Evolutionary conservation across 1,140 invertebrate species (phyloP), one percentile per base, ranked within the genome.

Genomic region (Lepidurus apus): DNA sequence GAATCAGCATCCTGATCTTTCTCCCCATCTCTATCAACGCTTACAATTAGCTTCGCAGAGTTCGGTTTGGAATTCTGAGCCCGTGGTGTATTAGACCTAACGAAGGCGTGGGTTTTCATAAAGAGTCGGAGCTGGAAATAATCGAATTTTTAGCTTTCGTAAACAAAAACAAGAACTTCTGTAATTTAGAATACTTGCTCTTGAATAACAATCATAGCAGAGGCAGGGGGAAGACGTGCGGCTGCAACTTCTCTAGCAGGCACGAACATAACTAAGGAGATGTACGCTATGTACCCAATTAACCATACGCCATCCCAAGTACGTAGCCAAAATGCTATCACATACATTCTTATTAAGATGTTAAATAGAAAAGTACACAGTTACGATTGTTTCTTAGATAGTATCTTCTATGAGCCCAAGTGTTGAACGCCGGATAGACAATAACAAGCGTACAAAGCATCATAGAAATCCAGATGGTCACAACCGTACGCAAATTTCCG

Each of bases 21-120:
- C 13, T 53, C 76, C 21, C 26, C 43, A 1, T 75, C 24, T 34
- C 4, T 34, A 3, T 34, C 2, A 73, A 42, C 11, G 43, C 76
- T 34, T 1, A 43, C 65, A 21, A 17, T n/a, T 6, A 43, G 53
- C 21, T 42, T 53, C 1, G 24, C 21, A 11, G 43, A 79, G 10
- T 42, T 82, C 82, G 80, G 81, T 84, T 79, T 80, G 6, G 7
- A 81, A 34, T 74, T 81, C 79, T 78, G 77, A 76, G 89, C 87
- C 81, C 87, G 83, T 1, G 89, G 85, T 0, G 87, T 86, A 81
- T 91, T 93, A 74, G 88, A 90, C 74, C 92, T 85, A 0, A 96
- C 89, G 82, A 93, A 94, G 1, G 94, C 90, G 84, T 95, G 90
- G 76, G 89, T 89, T 85, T 96, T 97, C 95, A 97, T 96, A 21